Conservation (phyloP, 2,888 invertebrate genomes). For the Melanotus villosus region DNA sequence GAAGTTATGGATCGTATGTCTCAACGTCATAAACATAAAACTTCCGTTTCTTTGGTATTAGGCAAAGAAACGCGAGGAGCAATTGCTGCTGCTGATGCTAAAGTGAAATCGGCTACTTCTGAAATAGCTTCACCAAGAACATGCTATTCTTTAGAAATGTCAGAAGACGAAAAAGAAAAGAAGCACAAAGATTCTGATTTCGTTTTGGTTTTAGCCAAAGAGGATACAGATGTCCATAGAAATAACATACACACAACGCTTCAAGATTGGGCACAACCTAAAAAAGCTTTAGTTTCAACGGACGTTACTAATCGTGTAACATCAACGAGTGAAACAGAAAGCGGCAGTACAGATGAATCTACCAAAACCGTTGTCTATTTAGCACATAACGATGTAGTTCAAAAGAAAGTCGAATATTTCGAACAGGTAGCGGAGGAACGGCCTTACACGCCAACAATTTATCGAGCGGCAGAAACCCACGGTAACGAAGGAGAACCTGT, state of each 20-base stretch:
- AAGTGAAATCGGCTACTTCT: conserved; percentile 59
- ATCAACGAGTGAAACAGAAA: conserved; percentile 79
- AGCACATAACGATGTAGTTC: conserved; percentile 74
- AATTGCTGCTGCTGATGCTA: conserved; percentile 72
- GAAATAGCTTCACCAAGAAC: conserved; percentile 68
- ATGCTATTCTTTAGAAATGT: conserved; percentile 68
- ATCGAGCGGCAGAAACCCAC: conserved; percentile 66
- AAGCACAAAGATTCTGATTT: conserved; percentile 64
- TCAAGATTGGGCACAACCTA: conserved; percentile 68
- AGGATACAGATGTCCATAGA: conserved; percentile 58
- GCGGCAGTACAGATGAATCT: conserved; percentile 81
- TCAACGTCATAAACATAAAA: conserved; percentile 65
- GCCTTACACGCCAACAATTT: conserved; percentile 65
- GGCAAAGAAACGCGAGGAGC: conserved; percentile 76
- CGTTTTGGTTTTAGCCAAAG: conserved; percentile 67
- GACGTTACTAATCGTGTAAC: conserved; percentile 67
- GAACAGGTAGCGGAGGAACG: conserved; percentile 76
- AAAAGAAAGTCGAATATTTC: conserved; percentile 85
- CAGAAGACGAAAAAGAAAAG: conserved; percentile 62
- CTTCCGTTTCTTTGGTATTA: conserved; percentile 63
- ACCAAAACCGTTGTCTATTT: conserved; percentile 78
- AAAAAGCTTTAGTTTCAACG: conserved; percentile 61
- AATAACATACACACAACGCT: conserved; percentile 65
- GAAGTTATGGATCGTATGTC: conserved; percentile 79
- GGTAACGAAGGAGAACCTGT: conserved; percentile 64